Base-by-base conservation (phyloP, 2,113 vertebrate species). In the Montifringilla adamsi region DNA sequence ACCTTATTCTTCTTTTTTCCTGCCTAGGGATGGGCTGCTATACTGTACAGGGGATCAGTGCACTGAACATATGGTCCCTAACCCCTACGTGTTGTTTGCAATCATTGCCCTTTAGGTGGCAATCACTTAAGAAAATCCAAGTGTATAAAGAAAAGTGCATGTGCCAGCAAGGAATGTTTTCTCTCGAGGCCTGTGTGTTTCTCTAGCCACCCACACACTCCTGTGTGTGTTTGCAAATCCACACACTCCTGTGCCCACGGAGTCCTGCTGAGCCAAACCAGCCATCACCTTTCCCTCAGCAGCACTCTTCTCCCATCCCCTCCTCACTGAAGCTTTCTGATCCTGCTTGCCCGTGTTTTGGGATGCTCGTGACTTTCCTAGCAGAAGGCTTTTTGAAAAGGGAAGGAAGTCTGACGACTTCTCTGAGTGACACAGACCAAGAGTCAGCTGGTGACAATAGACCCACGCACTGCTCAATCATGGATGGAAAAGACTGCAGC, bases 281-380 rank as follows among this genome's bases (percentile, higher is more conserved):
- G 8, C 9, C 24, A 44, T 10, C 41, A 81, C 10, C 22, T 62
- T 77, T 69, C 35, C 27, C 67, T 62, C 53, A 76, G 56, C 43
- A 90, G 31, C 0, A 0, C 8, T 68, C 2, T 55, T 23, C 37
- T 90, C 41, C 33, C 35, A 43, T 1, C 8, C 6, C 1, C 44
- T 56, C 58, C 52, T 19, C 47, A 35, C 17, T 8, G 74, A 39
- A 21, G 14, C 28, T 66, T 89, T 62, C 56, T 82, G n/a, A n/a
- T 8, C 30, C n/a, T 46, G 22, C 39, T 55, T 70, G 35, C 3
- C 33, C 10, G 9, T 28, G 16, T 41, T 75, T 72, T 7, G 5
- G 53, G 44, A 68, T 35, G 60, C 22, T 79, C 39, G 41, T 1
- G 0, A 20, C n/a, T 68, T 78, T 30, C 21, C 3, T 22, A 53